Evolutionary conservation across 2,113 vertebrate genomes (phyloP).

Genomic region (Apus apus): DNA sequence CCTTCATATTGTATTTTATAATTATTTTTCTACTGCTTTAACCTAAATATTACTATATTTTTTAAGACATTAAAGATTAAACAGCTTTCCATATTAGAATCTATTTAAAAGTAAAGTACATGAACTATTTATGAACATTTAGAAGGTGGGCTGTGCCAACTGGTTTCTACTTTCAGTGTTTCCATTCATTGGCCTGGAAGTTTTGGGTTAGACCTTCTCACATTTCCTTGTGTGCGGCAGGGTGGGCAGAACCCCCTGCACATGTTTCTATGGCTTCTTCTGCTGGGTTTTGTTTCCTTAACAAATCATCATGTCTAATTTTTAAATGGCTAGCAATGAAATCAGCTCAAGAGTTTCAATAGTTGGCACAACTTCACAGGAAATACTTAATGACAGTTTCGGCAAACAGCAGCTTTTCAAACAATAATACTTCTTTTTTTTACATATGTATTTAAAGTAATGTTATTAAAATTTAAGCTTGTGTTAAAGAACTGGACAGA

Average conservation of each 20-base stretch:
- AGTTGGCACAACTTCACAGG: slow-evolving; percentile 78
- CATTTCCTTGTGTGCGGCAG: not conserved
- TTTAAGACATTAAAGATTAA: slow-evolving; percentile 79
- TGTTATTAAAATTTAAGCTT: slow-evolving; percentile 68
- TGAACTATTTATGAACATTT: slow-evolving; percentile 72
- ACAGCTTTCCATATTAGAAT: slow-evolving; percentile 70
- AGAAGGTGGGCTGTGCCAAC: slow-evolving; percentile 76
- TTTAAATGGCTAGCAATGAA: slow-evolving; percentile 36
- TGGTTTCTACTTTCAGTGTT: slow-evolving; percentile 41
- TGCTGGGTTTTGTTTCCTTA: slow-evolving; percentile 19
- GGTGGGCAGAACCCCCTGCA: not conserved
- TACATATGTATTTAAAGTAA: slow-evolving; percentile 74
- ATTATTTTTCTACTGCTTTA: slow-evolving; percentile 72
- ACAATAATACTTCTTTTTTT: slow-evolving; percentile 75
- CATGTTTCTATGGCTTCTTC: slow-evolving; percentile 45
- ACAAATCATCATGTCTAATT: not conserved
- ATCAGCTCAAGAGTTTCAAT: slow-evolving; percentile 30
- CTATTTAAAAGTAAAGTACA: slow-evolving; percentile 66
- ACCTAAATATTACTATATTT: slow-evolving; percentile 68
- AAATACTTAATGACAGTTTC: slow-evolving; percentile 75
- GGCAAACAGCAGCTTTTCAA: slow-evolving; percentile 79
- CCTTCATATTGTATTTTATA: slow-evolving; percentile 72
- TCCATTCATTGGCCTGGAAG: not conserved
- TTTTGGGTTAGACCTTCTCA: slow-evolving; percentile 12
- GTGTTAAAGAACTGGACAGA: slow-evolving; percentile 69